Evolutionary conservation across 2,113 vertebrate species (phyloP).

Genomic region (Pimephales promelas): DNA sequence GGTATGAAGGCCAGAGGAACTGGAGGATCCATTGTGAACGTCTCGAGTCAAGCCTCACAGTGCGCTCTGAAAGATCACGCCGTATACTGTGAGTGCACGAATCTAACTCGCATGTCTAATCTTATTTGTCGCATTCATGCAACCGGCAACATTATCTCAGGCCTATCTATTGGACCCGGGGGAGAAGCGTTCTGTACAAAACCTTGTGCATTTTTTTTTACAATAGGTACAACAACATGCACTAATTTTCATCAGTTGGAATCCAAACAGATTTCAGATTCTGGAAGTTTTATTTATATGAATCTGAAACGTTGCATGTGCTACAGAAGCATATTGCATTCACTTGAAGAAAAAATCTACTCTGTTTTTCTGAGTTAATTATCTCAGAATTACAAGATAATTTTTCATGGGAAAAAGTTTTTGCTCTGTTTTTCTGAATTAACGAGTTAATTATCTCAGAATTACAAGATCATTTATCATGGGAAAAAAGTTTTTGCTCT

Average conservation of each 20-base stretch:
- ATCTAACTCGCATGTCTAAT: background rate
- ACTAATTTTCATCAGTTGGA: background rate
- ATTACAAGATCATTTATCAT: too few relatives aligned
- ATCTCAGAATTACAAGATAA: too few relatives aligned
- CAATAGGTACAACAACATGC: too few relatives aligned
- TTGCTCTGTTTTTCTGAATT: too few relatives aligned
- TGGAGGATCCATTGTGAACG: slow-evolving; percentile 88
- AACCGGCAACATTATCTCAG: background rate
- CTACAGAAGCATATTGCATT: too few relatives aligned
- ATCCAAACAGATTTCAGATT: background rate
- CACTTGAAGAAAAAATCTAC: too few relatives aligned
- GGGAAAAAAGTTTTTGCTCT: too few relatives aligned
- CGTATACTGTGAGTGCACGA: slow-evolving; percentile 85
- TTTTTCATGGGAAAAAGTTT: too few relatives aligned
- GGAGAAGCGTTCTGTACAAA: background rate
- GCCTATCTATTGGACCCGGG: background rate
- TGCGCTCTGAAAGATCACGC: slow-evolving; percentile 81
- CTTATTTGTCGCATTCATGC: background rate
- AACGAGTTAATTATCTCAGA: too few relatives aligned
- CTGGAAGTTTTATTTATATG: background rate
- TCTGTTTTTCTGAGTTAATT: too few relatives aligned
- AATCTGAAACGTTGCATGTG: background rate
- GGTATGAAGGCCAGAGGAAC: slow-evolving; percentile 82
- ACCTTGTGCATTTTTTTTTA: too few relatives aligned
- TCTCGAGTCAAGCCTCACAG: slow-evolving; percentile 92